These are phyloP conservation scores for Ctenosaura bakeri DNA, from an alignment of 2,797 vertebrate species.

Conservation along the genomic window DNA sequence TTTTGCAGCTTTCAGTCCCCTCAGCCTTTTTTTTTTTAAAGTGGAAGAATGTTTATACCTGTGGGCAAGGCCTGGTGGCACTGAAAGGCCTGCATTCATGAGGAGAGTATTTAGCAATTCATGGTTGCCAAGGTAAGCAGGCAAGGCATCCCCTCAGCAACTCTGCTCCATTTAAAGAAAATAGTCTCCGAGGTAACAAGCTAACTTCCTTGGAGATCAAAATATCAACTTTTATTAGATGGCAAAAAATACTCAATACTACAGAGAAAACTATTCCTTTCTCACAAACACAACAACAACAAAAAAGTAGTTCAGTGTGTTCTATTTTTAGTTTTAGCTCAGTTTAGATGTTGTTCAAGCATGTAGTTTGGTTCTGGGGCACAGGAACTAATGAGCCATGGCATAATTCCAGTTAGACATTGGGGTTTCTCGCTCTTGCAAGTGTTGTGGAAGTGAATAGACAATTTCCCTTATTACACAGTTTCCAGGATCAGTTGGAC, in stretches of 20 bases:
- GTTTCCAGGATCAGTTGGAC: conserved; percentile 67
- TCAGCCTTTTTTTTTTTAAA: conserved; percentile 70
- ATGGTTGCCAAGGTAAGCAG: conserved; percentile 86
- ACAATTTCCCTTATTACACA: conserved; percentile 69
- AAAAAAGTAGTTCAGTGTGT: conserved; percentile 60
- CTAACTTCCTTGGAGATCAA: conserved; percentile 80
- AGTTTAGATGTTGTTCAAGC: conserved; percentile 69
- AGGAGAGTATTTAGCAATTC: conserved; percentile 78
- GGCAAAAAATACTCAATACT: conserved; percentile 69
- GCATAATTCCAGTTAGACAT: conserved; percentile 57
- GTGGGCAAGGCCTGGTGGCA: conserved; percentile 79
- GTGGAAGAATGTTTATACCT: conserved; percentile 84
- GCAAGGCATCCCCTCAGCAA: conserved; percentile 83
- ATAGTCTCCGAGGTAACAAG: conserved; percentile 82
- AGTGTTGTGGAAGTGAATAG: conserved; percentile 67
- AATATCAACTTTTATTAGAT: conserved; percentile 74
- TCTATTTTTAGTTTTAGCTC: conserved; percentile 75
- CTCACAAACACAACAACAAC: conserved; percentile 40
- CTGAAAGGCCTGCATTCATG: conserved; percentile 88
- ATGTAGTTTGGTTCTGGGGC: conserved; percentile 68
- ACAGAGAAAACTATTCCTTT: conserved; percentile 72
- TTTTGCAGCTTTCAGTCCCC: conserved; percentile 78
- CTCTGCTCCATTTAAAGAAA: conserved; percentile 79
- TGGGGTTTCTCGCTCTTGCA: conserved; percentile 66
- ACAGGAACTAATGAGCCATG: conserved; percentile 71